Conservation (phyloP, 2,113 vertebrate genomes). For the Paralichthys olivaceus region DNA sequence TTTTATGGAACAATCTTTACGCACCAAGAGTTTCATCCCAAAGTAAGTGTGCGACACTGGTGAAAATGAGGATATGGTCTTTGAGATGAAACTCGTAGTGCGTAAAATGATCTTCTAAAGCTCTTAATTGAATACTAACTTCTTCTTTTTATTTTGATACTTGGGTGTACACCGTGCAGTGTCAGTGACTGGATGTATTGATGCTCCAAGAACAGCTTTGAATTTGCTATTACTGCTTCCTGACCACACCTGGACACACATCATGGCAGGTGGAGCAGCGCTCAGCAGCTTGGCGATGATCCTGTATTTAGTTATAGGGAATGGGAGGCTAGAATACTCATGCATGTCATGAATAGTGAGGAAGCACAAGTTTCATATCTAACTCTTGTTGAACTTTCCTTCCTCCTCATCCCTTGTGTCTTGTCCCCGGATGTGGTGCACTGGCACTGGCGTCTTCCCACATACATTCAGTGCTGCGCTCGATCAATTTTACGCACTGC, state of each 20-base stretch:
- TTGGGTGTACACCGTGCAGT: not conserved
- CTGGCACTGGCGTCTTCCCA: not conserved
- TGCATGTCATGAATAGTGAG: not conserved
- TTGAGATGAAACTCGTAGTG: no score
- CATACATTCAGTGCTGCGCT: not conserved
- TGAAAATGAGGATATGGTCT: no score
- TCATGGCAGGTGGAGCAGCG: not conserved
- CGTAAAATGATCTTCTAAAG: no score
- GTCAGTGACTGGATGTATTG: no score
- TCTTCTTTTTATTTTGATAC: no score
- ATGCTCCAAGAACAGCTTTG: not conserved
- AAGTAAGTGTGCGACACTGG: no score
- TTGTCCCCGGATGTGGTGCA: conserved; percentile 16
- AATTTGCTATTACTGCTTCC: conserved; percentile 15
- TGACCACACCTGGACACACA: conserved; percentile 38
- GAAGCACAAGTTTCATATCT: not conserved
- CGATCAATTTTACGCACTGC: not conserved
- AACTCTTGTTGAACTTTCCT: conserved; percentile 14
- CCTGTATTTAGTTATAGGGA: not conserved
- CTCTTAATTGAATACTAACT: no score
- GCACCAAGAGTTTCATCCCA: no score
- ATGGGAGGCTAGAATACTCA: not conserved
- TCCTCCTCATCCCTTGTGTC: not conserved
- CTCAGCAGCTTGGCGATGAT: no score
- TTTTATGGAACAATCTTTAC: no score